Evolutionary conservation across 1,140 invertebrate genomes (phyloP).

Genomic region (Acromyrmex heyeri): DNA sequence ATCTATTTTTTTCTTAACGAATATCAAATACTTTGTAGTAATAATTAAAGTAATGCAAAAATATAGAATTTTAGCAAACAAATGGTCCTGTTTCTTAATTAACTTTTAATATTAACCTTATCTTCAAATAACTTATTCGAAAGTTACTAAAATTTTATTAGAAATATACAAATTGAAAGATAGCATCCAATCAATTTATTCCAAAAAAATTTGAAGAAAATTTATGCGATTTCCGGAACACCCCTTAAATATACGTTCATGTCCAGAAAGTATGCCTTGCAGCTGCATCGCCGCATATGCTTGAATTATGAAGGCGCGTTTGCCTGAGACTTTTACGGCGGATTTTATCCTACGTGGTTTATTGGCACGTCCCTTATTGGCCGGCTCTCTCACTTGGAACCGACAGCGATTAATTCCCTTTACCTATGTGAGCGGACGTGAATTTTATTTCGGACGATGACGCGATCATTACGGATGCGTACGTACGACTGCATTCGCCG

Average conservation of each 20-base stretch:
- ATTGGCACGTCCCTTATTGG: slow-evolving; percentile 73
- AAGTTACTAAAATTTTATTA: neutral
- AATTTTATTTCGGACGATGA: slow-evolving; percentile 62
- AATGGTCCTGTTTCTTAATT: neutral
- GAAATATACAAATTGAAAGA: neutral
- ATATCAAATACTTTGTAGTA: neutral
- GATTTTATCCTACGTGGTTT: slow-evolving; percentile 73
- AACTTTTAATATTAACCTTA: slow-evolving; percentile 1
- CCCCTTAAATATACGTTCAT: slow-evolving; percentile 21
- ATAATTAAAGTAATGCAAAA: neutral
- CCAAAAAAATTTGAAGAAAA: neutral
- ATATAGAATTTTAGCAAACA: neutral
- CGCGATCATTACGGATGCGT: slow-evolving; percentile 49
- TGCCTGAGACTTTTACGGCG: slow-evolving; percentile 73
- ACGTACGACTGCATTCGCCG: slow-evolving; percentile 38
- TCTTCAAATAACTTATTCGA: neutral
- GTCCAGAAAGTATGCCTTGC: slow-evolving; percentile 39
- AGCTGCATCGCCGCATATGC: slow-evolving; percentile 57
- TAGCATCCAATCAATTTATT: neutral
- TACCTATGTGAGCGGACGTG: slow-evolving; percentile 54
- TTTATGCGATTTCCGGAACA: slow-evolving; percentile 31
- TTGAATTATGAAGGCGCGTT: slow-evolving; percentile 74
- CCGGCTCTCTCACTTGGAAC: slow-evolving; percentile 30
- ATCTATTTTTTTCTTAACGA: slow-evolving; percentile 20
- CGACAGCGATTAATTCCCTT: slow-evolving; percentile 71